A percentile compares a stretch with the other conserved stretches of the same genome.
phyloP scores from a whole-genome alignment of 2,113 vertebrate genomes.

The Psilopogon haemacephalus region DNA sequence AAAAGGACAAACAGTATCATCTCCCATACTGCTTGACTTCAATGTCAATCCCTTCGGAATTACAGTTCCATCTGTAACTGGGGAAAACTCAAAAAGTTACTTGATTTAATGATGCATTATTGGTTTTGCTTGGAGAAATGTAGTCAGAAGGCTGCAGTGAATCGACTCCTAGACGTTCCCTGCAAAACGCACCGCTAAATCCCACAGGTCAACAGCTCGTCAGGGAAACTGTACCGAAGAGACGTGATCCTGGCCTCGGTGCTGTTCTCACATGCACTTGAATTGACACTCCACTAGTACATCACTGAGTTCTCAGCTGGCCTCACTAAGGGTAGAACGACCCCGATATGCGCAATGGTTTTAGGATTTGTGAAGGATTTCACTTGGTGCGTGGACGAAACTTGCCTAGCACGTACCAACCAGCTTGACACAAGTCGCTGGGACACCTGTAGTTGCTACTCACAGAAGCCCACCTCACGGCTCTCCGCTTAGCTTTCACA shows the following conservation, averaged over 20 bases:
- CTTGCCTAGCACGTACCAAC: not conserved
- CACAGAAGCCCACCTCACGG: not conserved
- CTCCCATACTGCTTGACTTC: not conserved
- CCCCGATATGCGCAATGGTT: rapidly evolving
- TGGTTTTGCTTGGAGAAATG: rapidly evolving
- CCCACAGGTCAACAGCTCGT: not conserved
- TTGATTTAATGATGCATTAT: not conserved
- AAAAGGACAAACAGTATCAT: not conserved
- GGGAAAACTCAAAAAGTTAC: not conserved
- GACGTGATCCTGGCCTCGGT: rapidly evolving
- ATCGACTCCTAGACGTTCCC: not conserved
- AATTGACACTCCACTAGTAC: no score
- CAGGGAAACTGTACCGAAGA: rapidly evolving
- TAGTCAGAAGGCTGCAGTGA: not conserved
- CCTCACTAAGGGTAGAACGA: rapidly evolving
- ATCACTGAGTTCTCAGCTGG: rapidly evolving
- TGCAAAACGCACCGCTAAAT: not conserved
- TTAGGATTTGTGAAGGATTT: rapidly evolving
- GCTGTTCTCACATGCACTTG: rapidly evolving
- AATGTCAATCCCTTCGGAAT: not conserved
- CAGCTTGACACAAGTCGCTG: rapidly evolving
- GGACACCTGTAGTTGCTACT: not conserved
- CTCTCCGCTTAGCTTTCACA: rapidly evolving
- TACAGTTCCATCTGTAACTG: not conserved
- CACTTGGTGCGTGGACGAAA: rapidly evolving